Conservation (phyloP, 1,140 invertebrate species). For the Leptinotarsa texana region DNA sequence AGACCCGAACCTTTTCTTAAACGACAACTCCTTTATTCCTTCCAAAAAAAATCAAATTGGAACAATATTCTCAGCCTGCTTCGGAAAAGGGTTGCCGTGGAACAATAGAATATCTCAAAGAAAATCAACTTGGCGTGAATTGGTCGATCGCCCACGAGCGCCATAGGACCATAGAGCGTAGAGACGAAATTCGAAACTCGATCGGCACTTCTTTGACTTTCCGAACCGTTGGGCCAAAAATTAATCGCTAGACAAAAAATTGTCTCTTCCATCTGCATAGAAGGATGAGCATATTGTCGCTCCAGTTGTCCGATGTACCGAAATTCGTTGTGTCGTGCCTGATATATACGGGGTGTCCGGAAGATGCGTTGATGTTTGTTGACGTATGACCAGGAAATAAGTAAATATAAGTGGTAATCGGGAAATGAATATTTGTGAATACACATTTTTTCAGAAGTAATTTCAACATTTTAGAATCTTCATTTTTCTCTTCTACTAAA, state of each 20-base stretch:
- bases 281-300: conserved; percentile 29
- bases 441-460: no score
- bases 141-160: conserved; percentile 13
- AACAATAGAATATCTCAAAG: conserved; percentile 20
- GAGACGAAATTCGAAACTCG: conserved; percentile 18
- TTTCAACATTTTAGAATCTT: no score
- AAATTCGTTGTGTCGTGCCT: neutral
- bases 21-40: conserved; percentile 9
- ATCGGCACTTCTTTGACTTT: conserved; percentile 46
- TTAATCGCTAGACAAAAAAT: conserved; percentile 44
- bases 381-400: no score
- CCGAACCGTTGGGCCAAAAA: conserved; percentile 49
- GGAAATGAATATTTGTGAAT: no score
- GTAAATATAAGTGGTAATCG: no score
- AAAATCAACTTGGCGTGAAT: conserved; percentile 30
- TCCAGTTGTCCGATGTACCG: conserved; percentile 13
- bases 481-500: no score
- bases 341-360: neutral
- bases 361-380: no score
- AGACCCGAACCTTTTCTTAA: conserved; percentile 6
- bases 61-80: conserved; percentile 13
- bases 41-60: neutral
- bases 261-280: conserved; percentile 21
- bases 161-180: neutral
- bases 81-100: conserved; percentile 26